Evolutionary conservation across 2,113 vertebrate genomes (phyloP), one percentile per base, ranked within the genome.

Genomic region (Burhinus bistriatus): DNA sequence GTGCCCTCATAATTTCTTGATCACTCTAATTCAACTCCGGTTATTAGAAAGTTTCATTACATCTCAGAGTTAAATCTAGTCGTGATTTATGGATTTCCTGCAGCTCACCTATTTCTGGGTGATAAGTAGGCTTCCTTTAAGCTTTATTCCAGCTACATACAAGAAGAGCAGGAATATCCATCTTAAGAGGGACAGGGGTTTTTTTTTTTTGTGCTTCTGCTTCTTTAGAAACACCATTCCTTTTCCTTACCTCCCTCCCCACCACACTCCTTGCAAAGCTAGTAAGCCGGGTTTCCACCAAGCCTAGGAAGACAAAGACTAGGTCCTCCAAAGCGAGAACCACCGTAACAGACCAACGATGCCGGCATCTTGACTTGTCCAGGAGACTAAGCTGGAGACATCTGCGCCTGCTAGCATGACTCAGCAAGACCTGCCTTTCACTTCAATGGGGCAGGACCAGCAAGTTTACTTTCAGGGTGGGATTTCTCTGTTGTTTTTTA

Each of bases 41-140:
- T 93, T 97, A 84, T 96, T 97, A 96, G 94, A 97, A 97, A 96
- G 94, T 95, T 94, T 95, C 85, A 77, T 90, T 94, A 92, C 79
- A 47, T 84, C 82, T 73, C 73, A 30, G 70, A 25, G 75, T 93
- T 91, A 79, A 79, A 89, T 68, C 82, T 73, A 77, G 70, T 8
- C 64, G 59, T 9, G 45, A 90, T 94, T 91, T 83, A 93, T 18
- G 66, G 45, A 62, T 15, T 96, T 96, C 81, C 42, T 66, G 81
- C 87, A 94, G 70, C 70, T 80, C 58, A 55, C 72, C 94, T 82
- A 4, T 49, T 82, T 68, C 80, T 82, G 59, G 27, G 40, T n/a
- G 61, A 59, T 55, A 15, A 69, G 36, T 0, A 65, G 25, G 14
- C 51, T 93, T 92, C 68, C 76, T 78, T 78, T 66, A 29, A 30